phyloP scores from a whole-genome alignment of 2,888 invertebrate genomes.

The Patella pellucida region DNA sequence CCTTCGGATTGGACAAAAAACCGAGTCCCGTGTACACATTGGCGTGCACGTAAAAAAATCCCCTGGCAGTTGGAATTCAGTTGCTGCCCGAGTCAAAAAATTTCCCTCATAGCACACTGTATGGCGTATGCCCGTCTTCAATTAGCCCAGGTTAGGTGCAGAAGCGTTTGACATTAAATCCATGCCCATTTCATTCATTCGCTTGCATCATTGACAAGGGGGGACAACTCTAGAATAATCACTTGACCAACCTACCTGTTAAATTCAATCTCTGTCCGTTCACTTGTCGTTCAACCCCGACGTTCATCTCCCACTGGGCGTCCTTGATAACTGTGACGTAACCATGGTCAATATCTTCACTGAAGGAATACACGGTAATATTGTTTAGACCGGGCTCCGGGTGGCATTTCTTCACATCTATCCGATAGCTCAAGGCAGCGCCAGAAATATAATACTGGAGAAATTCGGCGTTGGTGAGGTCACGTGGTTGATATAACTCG shows the following conservation, averaged over 20 bases:
- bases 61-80: too few relatives aligned
- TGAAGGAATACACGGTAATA: background rate
- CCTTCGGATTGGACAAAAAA: too few relatives aligned
- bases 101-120: too few relatives aligned
- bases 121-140: too few relatives aligned
- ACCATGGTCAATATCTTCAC: background rate
- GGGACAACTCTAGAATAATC: background rate
- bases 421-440: background rate
- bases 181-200: too few relatives aligned
- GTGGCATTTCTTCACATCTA: background rate
- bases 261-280: background rate
- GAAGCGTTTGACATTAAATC: too few relatives aligned
- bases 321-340: background rate
- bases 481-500: background rate
- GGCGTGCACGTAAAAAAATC: too few relatives aligned
- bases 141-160: too few relatives aligned
- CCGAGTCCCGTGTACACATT: too few relatives aligned
- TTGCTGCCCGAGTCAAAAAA: too few relatives aligned
- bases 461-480: background rate
- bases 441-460: background rate
- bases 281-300: background rate
- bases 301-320: background rate
- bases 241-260: background rate
- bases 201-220: background rate
- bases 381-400: background rate